phyloP scores from a whole-genome alignment of 2,888 invertebrate species.

The Ectobius pallidus region DNA sequence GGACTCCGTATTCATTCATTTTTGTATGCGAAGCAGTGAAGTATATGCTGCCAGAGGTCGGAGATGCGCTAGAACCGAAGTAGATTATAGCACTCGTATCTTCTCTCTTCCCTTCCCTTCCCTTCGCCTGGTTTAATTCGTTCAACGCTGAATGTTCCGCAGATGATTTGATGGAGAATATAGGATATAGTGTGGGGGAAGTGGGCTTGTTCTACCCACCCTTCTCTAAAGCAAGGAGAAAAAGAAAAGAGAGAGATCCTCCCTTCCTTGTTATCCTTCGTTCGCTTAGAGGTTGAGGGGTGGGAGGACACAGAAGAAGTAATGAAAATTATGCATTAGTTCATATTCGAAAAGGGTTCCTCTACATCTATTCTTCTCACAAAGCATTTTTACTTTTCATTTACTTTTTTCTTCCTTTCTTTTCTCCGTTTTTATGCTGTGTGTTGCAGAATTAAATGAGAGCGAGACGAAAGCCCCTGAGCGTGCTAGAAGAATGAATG shows the following conservation, averaged over 20 bases:
- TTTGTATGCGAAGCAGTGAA: neutral
- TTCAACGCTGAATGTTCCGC: neutral
- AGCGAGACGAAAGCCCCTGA: constrained; percentile 15
- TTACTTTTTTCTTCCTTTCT: constrained; percentile 30
- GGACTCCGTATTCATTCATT: too few species aligned
- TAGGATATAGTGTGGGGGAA: neutral
- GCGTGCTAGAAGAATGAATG: constrained; percentile 26
- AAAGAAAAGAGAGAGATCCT: constrained; percentile 15
- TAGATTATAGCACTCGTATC: neutral
- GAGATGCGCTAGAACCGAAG: neutral
- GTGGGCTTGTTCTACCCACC: neutral
- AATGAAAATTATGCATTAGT: constrained; percentile 54
- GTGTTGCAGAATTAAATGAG: constrained; percentile 40
- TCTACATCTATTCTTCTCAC: constrained; percentile 41
- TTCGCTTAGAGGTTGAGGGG: neutral
- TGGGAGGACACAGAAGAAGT: constrained; percentile 41
- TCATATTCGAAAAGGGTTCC: constrained; percentile 49
- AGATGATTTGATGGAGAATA: constrained; percentile 17
- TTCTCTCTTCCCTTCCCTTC: neutral
- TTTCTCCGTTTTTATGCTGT: constrained; percentile 1
- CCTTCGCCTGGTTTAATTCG: neutral
- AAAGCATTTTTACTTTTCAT: constrained; percentile 43
- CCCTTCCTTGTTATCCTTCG: neutral
- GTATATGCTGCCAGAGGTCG: neutral
- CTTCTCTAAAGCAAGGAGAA: neutral